Evolutionary conservation across 1,140 invertebrate species (phyloP), one percentile per base, ranked within the genome.

Genomic region (Schlechtendalia chinensis): DNA sequence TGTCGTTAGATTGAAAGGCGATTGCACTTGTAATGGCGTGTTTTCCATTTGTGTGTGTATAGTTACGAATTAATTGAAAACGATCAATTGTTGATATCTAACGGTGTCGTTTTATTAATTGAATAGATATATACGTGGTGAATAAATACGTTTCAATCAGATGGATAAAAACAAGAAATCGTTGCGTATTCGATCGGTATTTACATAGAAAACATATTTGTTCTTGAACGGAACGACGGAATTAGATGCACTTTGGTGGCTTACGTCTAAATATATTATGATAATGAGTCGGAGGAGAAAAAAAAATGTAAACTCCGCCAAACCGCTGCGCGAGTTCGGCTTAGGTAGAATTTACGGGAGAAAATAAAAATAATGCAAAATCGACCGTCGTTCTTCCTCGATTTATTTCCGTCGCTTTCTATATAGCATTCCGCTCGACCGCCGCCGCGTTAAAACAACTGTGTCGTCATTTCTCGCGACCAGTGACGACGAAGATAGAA

Each of bases 341-440:
- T 72, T 54, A 72, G 47, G 50, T 72, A 69, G 69, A 27, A 72
- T 47, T 72, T n/a, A 29, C 69, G 27, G 27, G 27, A 53, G 69
- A 17, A 54, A 53, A 29, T 72, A 72, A 72, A 72, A 72, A 72
- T 72, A 72, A 47, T n/a, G 27, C 69, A 27, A 54, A 72, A 72
- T 72, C 19, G 47, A 72, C 69, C 53, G 69, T 54, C 47, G 50
- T 53, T 72, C 47, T 54, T 72, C 19, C 47, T 72, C 69, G 69
- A 72, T 72, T 72, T 72, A 72, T 72, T 72, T 72, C 69, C 69
- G 69, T 72, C 69, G 50, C 69, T 72, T 72, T 72, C 50, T 54
- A 29, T 8, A 8, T 54, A 29, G 27, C 47, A 71, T 53, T 53
- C 45, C 45, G 17, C 16, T 72, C 69, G 50, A 19, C 69, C 50